Evolutionary conservation across 2,113 vertebrate genomes (phyloP).

Genomic region (Ammospiza caudacuta): DNA sequence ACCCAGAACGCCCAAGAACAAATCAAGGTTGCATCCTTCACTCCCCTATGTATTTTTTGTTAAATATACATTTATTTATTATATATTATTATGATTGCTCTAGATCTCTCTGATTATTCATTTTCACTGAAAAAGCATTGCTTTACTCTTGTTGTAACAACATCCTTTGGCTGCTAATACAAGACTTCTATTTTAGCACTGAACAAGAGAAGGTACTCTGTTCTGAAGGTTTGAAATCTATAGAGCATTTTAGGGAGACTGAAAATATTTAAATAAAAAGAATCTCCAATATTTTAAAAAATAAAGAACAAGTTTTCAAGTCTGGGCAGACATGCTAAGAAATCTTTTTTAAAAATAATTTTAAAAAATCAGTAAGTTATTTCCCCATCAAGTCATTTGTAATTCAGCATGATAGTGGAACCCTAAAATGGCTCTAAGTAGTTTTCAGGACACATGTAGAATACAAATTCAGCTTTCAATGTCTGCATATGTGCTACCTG

Average conservation of each 20-base stretch:
- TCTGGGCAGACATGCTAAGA: not conserved
- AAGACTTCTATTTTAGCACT: not conserved
- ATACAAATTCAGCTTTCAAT: not conserved
- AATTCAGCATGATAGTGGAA: not conserved
- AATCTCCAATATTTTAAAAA: not conserved
- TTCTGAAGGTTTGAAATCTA: not conserved
- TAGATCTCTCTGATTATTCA: not conserved
- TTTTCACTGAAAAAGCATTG: not conserved
- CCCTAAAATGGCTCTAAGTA: not conserved
- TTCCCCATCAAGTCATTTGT: not conserved
- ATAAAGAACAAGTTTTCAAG: not conserved
- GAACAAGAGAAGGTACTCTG: not conserved
- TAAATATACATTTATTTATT: not conserved
- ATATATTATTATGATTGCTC: not conserved
- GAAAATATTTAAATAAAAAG: not conserved
- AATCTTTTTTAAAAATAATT: not conserved
- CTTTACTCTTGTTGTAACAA: not conserved
- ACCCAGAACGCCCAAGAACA: not conserved
- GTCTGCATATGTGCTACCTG: not conserved
- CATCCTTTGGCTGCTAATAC: not conserved
- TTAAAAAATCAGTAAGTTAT: not conserved
- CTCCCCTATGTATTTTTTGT: not conserved
- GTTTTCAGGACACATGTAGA: not conserved
- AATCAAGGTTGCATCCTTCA: slow-evolving; percentile 41
- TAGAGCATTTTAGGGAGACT: not conserved